Conservation (phyloP, 2,797 vertebrate species). For the Oreortyx pictus region DNA sequence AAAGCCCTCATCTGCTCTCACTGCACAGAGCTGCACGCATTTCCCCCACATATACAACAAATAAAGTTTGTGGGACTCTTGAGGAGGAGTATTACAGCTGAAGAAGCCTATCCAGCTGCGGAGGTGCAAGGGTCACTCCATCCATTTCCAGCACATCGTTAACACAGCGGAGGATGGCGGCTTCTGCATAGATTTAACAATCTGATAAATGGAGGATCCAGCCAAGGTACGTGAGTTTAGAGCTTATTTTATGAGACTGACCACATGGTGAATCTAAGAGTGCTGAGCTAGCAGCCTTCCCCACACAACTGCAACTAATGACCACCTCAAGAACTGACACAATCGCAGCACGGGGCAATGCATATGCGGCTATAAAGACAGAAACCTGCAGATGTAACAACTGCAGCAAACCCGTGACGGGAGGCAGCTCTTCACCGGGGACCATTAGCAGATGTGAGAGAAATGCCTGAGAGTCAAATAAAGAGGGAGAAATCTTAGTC, state of each 20-base stretch:
- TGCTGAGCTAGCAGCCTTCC: slow-evolving; percentile 48
- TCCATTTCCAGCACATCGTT: not conserved
- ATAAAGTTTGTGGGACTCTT: not conserved
- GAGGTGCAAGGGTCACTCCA: not conserved
- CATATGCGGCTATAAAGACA: not conserved
- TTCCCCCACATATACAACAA: accelerated
- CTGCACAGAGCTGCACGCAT: not conserved
- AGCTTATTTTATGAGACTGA: slow-evolving; percentile 20
- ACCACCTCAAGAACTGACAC: not conserved
- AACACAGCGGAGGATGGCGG: accelerated
- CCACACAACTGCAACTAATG: not conserved
- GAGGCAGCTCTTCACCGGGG: not conserved
- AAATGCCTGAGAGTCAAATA: not conserved
- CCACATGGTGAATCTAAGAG: not conserved
- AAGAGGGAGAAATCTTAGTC: not conserved
- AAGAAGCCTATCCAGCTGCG: not conserved
- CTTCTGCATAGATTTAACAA: not conserved
- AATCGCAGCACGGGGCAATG: accelerated
- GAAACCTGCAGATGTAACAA: slow-evolving; percentile 1
- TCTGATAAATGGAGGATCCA: not conserved
- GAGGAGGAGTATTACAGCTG: not conserved
- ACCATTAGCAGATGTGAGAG: not conserved
- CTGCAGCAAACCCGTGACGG: accelerated
- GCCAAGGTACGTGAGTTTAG: not conserved
- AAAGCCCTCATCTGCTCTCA: not conserved